phyloP scores from a whole-genome alignment of 1,140 invertebrate genomes.

The Olivierus martensii region DNA sequence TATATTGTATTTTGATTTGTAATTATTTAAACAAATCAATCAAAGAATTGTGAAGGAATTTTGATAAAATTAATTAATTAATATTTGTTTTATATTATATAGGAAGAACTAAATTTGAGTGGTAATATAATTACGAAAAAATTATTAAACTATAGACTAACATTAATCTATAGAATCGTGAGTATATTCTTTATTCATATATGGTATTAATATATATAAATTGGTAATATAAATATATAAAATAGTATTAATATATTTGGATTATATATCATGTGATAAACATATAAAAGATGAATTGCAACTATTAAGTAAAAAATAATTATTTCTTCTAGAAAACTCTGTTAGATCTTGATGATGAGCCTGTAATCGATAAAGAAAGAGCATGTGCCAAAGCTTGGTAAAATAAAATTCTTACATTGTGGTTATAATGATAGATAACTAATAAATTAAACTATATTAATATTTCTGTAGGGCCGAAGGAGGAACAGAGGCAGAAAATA shows the following conservation, averaged over 20 bases:
- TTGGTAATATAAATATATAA: no score
- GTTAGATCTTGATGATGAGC: constrained; percentile 72
- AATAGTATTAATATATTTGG: no score
- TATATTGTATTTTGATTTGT: no score
- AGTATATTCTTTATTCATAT: constrained; percentile 23
- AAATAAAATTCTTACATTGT: constrained; percentile 20
- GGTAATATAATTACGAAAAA: constrained; percentile 71
- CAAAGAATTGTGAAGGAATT: no score
- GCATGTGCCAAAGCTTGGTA: constrained; percentile 88
- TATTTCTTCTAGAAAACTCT: constrained; percentile 43
- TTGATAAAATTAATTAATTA: no score
- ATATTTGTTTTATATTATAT: not conserved
- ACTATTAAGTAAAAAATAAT: no score
- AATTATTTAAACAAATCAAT: no score
- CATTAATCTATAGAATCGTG: constrained; percentile 55
- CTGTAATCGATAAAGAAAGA: constrained; percentile 75
- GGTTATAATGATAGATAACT: no score
- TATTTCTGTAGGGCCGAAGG: constrained; percentile 52
- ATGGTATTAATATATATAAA: constrained; percentile 9
- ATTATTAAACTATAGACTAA: constrained; percentile 70
- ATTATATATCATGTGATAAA: no score
- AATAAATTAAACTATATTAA: no score
- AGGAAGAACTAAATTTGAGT: constrained; percentile 48
- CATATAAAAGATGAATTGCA: no score
- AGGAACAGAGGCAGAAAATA: constrained; percentile 49